These are phyloP conservation scores for Lepidotrigona ventralis DNA, from an alignment of 1,140 invertebrate species.

Conservation along the genomic window DNA sequence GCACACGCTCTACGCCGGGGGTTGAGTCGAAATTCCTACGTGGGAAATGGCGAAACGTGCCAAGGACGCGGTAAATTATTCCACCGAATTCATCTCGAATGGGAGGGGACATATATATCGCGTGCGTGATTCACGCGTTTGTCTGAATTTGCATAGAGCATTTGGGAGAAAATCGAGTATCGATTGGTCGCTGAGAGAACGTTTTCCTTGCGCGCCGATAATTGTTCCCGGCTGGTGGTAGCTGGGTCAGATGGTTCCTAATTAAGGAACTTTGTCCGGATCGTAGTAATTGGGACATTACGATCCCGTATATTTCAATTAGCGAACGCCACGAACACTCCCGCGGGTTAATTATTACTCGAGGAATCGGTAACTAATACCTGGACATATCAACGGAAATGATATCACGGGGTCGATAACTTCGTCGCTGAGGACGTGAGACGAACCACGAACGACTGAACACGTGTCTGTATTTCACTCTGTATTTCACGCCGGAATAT, in stretches of 20 bases:
- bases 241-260: constrained; percentile 19
- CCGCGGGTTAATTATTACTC: constrained; percentile 33
- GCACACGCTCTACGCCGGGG: neutral
- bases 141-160: neutral
- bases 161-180: constrained; percentile 12
- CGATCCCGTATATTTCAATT: constrained; percentile 32
- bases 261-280: constrained; percentile 25
- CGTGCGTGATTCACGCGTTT: neutral
- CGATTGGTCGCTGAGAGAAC: neutral
- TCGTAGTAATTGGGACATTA: constrained; percentile 18
- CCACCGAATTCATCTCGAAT: no score
- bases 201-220: no score
- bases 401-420: constrained; percentile 15
- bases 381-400: neutral
- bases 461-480: no score
- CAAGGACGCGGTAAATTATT: neutral
- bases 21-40: constrained; percentile 23
- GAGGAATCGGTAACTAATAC: constrained; percentile 27
- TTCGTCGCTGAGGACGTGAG: neutral
- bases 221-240: neutral
- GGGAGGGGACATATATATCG: no score
- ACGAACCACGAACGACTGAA: neutral
- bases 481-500: neutral
- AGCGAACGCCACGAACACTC: neutral
- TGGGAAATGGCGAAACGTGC: neutral